phyloP scores from a whole-genome alignment of 2,113 vertebrate genomes.

The Mustelus asterias region DNA sequence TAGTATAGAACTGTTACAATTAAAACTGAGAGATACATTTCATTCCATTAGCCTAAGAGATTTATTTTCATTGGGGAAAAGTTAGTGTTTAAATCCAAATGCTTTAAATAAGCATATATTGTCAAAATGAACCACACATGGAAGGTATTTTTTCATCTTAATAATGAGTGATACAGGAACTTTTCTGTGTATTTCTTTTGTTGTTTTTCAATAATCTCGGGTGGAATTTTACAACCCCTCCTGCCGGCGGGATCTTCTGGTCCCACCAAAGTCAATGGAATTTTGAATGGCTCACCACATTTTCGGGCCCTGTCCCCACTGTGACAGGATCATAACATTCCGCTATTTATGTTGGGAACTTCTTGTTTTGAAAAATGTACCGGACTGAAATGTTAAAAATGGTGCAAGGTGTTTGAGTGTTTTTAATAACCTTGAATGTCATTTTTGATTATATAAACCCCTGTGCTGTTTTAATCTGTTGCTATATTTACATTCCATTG shows the following conservation, averaged over 20 bases:
- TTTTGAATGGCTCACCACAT: no score
- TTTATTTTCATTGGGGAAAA: not conserved
- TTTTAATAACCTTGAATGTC: not conserved
- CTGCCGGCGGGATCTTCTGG: no score
- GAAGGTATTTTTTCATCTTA: not conserved
- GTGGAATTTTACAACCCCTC: no score
- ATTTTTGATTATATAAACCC: constrained; percentile 4
- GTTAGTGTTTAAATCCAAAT: not conserved
- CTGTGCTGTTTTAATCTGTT: constrained; percentile 23
- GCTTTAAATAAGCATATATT: not conserved
- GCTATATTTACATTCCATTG: constrained; percentile 26
- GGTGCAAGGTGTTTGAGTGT: not conserved
- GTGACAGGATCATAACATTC: no score
- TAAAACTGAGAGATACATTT: no score
- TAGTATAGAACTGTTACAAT: not conserved
- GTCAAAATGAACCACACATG: not conserved
- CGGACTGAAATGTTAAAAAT: not conserved
- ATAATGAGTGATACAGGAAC: not conserved
- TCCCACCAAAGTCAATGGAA: no score
- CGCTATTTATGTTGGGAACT: not conserved
- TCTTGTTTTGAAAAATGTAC: not conserved
- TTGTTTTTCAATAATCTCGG: not conserved
- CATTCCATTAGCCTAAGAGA: not conserved
- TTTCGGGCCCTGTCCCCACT: no score
- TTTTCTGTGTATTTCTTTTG: not conserved